Conservation (phyloP, 2,888 invertebrate genomes). For the Sabatieria punctata region DNA sequence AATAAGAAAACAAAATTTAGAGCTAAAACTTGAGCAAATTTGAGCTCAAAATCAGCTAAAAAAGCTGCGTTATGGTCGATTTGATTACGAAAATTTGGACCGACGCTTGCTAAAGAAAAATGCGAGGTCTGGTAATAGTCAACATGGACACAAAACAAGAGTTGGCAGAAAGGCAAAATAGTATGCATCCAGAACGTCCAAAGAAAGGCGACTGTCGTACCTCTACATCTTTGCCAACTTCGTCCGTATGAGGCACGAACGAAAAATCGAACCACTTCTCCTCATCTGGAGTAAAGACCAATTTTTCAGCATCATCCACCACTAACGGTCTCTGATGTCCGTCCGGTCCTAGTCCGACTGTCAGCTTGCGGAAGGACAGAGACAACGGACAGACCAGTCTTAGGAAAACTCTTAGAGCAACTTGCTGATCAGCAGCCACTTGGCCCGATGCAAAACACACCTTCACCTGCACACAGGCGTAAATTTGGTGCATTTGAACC, state of each 20-base stretch:
- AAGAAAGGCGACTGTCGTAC: conserved; percentile 1
- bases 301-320: too few species aligned
- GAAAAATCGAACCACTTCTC: background rate
- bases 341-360: background rate
- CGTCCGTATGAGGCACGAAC: conserved; percentile 1
- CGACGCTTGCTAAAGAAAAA: too few species aligned
- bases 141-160: too few species aligned
- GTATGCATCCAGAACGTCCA: too few species aligned
- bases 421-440: conserved; percentile 1
- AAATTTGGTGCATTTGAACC: conserved; percentile 10
- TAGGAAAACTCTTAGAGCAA: conserved; percentile 1
- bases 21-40: too few species aligned
- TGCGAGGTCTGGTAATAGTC: too few species aligned
- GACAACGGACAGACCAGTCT: background rate
- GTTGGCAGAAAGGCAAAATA: too few species aligned
- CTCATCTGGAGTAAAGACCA: background rate
- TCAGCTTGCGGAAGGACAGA: conserved; percentile 5
- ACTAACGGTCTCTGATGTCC: too few species aligned
- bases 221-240: conserved; percentile 5
- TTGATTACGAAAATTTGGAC: too few species aligned
- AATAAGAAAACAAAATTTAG: too few species aligned
- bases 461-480: conserved; percentile 3
- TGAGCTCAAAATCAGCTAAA: too few species aligned
- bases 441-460: background rate
- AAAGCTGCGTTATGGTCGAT: too few species aligned